Conservation (phyloP, 1,140 invertebrate genomes). For the Oscheius sp. region DNA sequence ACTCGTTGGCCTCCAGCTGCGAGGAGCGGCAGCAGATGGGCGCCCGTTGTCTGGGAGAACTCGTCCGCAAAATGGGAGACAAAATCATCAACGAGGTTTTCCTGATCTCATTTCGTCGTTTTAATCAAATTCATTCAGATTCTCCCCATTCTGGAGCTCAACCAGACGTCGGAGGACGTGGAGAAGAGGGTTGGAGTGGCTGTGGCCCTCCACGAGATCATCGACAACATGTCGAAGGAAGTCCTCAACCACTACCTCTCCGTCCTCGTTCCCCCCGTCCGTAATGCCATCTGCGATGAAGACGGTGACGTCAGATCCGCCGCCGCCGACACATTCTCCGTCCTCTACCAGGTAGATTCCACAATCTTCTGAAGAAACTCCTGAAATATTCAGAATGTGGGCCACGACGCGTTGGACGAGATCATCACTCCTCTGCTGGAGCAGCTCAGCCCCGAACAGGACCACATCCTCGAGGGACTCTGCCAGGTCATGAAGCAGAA, state of each 20-base stretch:
- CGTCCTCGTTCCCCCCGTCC: constrained; percentile 15
- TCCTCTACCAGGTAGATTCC: constrained; percentile 70
- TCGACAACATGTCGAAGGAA: constrained; percentile 70
- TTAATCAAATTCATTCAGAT: neutral
- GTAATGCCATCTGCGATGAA: constrained; percentile 77
- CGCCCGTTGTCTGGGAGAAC: constrained; percentile 88
- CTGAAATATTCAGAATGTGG: constrained; percentile 73
- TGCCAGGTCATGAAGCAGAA: constrained; percentile 35
- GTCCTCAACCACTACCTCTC: constrained; percentile 31
- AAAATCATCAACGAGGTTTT: constrained; percentile 88
- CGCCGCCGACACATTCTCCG: constrained; percentile 93
- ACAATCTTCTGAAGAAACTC: too few species aligned
- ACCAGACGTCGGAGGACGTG: constrained; percentile 78
- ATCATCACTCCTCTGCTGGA: constrained; percentile 86
- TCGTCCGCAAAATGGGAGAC: constrained; percentile 95
- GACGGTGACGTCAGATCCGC: constrained; percentile 85
- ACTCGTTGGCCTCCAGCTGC: constrained; percentile 69
- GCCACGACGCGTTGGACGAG: constrained; percentile 89
- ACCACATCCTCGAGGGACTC: constrained; percentile 21
- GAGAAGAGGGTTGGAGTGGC: constrained; percentile 96
- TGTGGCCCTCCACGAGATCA: constrained; percentile 95
- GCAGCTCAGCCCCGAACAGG: constrained; percentile 67
- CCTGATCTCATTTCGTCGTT: neutral
- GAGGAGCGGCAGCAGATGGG: constrained; percentile 72
- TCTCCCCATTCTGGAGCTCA: constrained; percentile 90